Percentiles rank a stretch among this genome's conserved stretches.
phyloP scores from a whole-genome alignment of 1,140 invertebrate species.

The Lordiphosa clarofinis region DNA sequence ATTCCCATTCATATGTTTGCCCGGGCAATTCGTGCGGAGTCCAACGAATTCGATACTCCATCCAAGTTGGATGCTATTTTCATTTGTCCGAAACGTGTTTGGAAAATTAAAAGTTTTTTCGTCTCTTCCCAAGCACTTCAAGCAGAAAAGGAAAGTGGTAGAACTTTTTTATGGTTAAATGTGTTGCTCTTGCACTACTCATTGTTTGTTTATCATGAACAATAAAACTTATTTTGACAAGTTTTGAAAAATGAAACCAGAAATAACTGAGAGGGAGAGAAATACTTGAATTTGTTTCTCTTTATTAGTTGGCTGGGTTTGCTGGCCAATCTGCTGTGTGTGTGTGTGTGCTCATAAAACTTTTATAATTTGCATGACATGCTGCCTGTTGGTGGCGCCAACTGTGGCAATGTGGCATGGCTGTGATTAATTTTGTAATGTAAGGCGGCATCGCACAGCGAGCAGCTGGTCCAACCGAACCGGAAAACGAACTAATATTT shows the following conservation, averaged over 20 bases:
- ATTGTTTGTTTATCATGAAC: slow-evolving; percentile 70
- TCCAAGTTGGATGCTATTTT: slow-evolving; percentile 53
- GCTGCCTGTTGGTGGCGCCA: slow-evolving; percentile 47
- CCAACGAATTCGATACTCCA: slow-evolving; percentile 45
- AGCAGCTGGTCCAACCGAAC: slow-evolving; percentile 38
- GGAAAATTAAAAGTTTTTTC: slow-evolving; percentile 66
- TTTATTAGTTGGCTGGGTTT: slow-evolving; percentile 37
- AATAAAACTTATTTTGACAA: slow-evolving; percentile 74
- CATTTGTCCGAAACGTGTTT: slow-evolving; percentile 69
- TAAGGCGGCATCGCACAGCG: slow-evolving; percentile 3
- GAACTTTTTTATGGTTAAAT: slow-evolving; percentile 31
- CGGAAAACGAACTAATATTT: slow-evolving; percentile 48
- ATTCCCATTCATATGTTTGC: slow-evolving; percentile 52
- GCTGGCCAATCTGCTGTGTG: slow-evolving; percentile 1
- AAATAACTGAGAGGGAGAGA: not conserved
- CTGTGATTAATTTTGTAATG: slow-evolving; percentile 63
- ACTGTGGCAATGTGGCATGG: slow-evolving; percentile 48
- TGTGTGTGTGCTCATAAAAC: slow-evolving; percentile 38
- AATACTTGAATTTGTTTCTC: slow-evolving; percentile 25
- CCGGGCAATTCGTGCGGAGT: slow-evolving; percentile 45
- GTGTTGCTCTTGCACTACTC: slow-evolving; percentile 22
- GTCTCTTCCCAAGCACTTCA: not conserved
- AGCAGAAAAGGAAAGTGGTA: slow-evolving; percentile 53
- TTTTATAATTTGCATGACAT: slow-evolving; percentile 74
- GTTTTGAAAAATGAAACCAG: slow-evolving; percentile 57